phyloP scores from a whole-genome alignment of 2,797 vertebrate genomes.

The Sebastiscus tertius region DNA sequence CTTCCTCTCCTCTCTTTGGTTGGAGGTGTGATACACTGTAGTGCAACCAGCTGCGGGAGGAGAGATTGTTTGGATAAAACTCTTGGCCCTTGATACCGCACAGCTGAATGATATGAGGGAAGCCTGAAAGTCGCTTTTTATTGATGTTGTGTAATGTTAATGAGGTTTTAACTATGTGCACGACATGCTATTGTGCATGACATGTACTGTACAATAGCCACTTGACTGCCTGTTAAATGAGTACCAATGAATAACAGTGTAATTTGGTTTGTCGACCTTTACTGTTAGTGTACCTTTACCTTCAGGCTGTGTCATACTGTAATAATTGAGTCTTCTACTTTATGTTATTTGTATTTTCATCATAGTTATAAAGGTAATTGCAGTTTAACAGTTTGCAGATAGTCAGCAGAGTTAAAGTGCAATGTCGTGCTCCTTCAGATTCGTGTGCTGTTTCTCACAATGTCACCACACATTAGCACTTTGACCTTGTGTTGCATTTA shows the following conservation, averaged over 20 bases:
- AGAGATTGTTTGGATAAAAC: constrained; percentile 31
- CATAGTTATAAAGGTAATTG: neutral
- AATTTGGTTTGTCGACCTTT: neutral
- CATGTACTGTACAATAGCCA: neutral
- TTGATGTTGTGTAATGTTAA: constrained; percentile 10
- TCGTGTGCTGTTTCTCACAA: neutral
- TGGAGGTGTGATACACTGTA: constrained; percentile 20
- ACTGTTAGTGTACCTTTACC: neutral
- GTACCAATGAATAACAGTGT: neutral
- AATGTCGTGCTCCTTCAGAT: constrained; percentile 8
- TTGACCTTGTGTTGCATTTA: constrained; percentile 61
- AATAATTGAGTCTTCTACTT: neutral
- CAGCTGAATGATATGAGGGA: constrained; percentile 1
- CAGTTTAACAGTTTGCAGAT: neutral
- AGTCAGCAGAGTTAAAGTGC: neutral
- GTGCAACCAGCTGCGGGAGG: constrained; percentile 31
- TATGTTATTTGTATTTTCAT: neutral
- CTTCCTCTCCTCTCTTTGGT: constrained; percentile 21
- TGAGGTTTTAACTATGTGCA: neutral
- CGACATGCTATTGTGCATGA: neutral
- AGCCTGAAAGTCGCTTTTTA: neutral
- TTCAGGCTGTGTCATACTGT: neutral
- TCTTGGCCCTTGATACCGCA: constrained; percentile 7
- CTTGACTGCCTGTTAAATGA: neutral
- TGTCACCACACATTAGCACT: constrained; percentile 43